Evolutionary conservation across 2,888 invertebrate species (phyloP).

Genomic region (Trichopoda pennipes): DNA sequence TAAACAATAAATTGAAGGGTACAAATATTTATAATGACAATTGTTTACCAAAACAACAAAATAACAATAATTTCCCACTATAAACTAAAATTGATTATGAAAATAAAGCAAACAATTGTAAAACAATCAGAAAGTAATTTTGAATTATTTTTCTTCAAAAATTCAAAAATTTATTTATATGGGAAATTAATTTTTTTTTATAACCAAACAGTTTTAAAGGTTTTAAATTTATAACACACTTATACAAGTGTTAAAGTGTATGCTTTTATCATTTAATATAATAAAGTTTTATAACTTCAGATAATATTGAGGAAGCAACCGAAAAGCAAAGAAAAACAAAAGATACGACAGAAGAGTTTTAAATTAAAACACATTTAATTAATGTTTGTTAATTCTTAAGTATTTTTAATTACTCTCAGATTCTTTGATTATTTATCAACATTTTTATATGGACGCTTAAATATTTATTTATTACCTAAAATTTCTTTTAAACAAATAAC

Average conservation of each 20-base stretch:
- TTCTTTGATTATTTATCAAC: too few relatives aligned
- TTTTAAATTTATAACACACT: slow-evolving; percentile 31
- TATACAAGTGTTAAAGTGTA: slow-evolving; percentile 44
- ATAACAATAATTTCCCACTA: slow-evolving; percentile 45
- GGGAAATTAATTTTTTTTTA: neutral
- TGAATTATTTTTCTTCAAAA: slow-evolving; percentile 13
- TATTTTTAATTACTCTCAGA: too few relatives aligned
- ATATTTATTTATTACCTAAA: too few relatives aligned
- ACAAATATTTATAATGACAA: slow-evolving; percentile 50
- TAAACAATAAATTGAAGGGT: neutral
- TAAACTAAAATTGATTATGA: slow-evolving; percentile 31
- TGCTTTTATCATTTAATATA: neutral
- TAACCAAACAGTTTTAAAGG: neutral
- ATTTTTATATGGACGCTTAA: too few relatives aligned
- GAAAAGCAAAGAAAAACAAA: too few relatives aligned
- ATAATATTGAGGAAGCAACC: neutral
- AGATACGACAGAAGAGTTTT: too few relatives aligned
- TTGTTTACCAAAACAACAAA: slow-evolving; percentile 30
- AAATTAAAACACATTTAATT: too few relatives aligned
- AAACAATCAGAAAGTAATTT: slow-evolving; percentile 60
- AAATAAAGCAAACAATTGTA: slow-evolving; percentile 45
- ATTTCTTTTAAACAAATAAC: too few relatives aligned
- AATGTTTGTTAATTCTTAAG: too few relatives aligned
- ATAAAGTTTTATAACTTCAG: slow-evolving; percentile 2
- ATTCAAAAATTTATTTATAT: slow-evolving; percentile 6